Evolutionary conservation across 2,888 invertebrate species (phyloP), one percentile per base, ranked within the genome.

Genomic region (Euzophera pinguis): DNA sequence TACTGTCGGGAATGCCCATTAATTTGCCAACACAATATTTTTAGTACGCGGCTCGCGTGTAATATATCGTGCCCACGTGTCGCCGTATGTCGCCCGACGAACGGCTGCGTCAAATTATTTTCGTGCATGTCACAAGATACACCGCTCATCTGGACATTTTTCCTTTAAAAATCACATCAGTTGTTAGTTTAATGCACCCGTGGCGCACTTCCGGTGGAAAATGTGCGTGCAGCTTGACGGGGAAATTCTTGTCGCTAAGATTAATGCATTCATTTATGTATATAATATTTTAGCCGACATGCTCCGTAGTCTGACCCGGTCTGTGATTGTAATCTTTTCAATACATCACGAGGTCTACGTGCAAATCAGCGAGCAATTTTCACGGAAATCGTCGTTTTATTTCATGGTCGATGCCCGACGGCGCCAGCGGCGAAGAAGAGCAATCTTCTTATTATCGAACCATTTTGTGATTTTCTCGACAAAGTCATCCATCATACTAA

Each of bases 21-120:
- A 90, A 90, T 90, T 90, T 90, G 90, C 90, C 90, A 90, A 89
- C 90, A 89, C 89, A 90, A 90, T 90, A 90, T 90, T 90, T 90
- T 90, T 90, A 90, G 90, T 90, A 78, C 83, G 79, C 88, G 84
- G 83, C 85, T 82, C 82, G 89, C 83, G 84, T 86, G 89, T 90
- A 90, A 90, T 90, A 90, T 90, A 90, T 90, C 89, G 89, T 77
- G 75, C 77, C 85, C 90, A 90, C 90, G 90, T 90, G 90, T 88
- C 86, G 79, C 87, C 90, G 86, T 87, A 86, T 88, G 90, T 90
- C 88, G 88, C 82, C 75, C 78, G 80, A 72, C 74, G 81, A 84
- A 74, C 89, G 88, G 85, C 89, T 87, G 89, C 88, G 87, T 89
- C 87, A 88, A 88, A 90, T 88, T 90, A 90, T 90, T 90, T 90